Evolutionary conservation across 2,797 vertebrate genomes (phyloP).

Genomic region (Peromyscus aztecus): DNA sequence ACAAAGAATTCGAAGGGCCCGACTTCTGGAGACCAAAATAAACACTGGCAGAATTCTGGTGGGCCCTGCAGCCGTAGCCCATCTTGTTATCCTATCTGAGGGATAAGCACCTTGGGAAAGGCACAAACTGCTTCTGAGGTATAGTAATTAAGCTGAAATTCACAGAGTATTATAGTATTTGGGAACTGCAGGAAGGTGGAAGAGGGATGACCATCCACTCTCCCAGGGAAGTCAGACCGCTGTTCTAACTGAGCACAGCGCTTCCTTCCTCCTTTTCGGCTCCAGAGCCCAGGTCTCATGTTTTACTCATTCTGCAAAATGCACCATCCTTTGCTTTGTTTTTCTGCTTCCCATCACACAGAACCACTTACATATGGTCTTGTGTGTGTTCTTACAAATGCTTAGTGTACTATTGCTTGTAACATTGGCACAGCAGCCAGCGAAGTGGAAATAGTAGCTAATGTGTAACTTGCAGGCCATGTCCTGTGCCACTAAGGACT

Average conservation of each 20-base stretch:
- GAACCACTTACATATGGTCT: not conserved
- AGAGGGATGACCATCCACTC: not conserved
- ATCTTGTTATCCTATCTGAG: conserved; percentile 60
- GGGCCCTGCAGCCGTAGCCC: not conserved
- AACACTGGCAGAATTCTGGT: conserved; percentile 78
- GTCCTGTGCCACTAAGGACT: not conserved
- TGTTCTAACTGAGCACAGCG: not conserved
- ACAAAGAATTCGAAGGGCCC: conserved; percentile 85
- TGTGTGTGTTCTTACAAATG: not conserved
- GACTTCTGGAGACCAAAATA: conserved; percentile 80
- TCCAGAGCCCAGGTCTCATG: not conserved
- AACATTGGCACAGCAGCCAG: not conserved
- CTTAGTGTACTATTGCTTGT: not conserved
- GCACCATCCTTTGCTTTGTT: not conserved
- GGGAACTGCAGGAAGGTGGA: not conserved
- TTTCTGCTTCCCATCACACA: not conserved
- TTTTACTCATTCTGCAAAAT: conserved; percentile 19
- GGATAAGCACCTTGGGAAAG: conserved; percentile 70
- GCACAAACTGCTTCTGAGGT: conserved; percentile 2
- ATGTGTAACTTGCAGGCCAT: not conserved
- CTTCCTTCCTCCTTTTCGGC: not conserved
- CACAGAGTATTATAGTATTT: conserved; percentile 3
- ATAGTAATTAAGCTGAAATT: not conserved
- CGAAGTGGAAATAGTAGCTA: not conserved
- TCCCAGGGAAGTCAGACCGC: not conserved